Percentiles rank a stretch among this genome's conserved stretches.
Conservation (phyloP, 2,113 vertebrate species). For the Oryzias woworae region DNA sequence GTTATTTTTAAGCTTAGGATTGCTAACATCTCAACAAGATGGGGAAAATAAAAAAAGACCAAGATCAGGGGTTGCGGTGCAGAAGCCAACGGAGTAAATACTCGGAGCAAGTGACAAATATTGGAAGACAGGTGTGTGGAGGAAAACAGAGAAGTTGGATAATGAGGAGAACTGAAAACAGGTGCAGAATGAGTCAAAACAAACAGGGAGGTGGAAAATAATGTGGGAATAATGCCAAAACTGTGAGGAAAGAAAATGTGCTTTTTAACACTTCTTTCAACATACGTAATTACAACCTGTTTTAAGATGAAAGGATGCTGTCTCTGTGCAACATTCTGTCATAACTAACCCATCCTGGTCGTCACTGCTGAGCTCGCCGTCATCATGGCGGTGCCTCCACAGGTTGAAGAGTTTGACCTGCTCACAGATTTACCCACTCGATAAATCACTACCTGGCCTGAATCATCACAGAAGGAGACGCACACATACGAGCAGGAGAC, state of each 20-base stretch:
- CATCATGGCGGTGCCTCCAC: background rate
- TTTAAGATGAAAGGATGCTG: slow-evolving; percentile 43
- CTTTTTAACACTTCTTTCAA: slow-evolving; percentile 52
- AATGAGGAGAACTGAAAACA: too few relatives aligned
- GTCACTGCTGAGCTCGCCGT: slow-evolving; percentile 4
- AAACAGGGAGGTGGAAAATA: too few relatives aligned
- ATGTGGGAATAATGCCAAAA: too few relatives aligned
- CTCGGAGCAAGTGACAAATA: too few relatives aligned
- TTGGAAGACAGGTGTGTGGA: too few relatives aligned
- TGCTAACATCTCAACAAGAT: too few relatives aligned
- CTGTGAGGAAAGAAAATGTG: background rate
- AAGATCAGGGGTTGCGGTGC: too few relatives aligned
- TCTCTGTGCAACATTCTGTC: slow-evolving; percentile 2
- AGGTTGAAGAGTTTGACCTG: slow-evolving; percentile 21
- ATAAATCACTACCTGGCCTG: background rate
- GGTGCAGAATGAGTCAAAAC: too few relatives aligned
- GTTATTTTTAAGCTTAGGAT: too few relatives aligned
- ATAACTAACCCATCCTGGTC: background rate
- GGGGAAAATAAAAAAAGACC: too few relatives aligned
- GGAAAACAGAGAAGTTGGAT: too few relatives aligned
- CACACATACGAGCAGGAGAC: slow-evolving; percentile 8
- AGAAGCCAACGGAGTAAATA: too few relatives aligned
- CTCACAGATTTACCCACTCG: slow-evolving; percentile 5
- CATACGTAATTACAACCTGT: slow-evolving; percentile 54
- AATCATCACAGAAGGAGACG: background rate